phyloP scores from a whole-genome alignment of 2,113 vertebrate genomes.

The Zapornia atra region DNA sequence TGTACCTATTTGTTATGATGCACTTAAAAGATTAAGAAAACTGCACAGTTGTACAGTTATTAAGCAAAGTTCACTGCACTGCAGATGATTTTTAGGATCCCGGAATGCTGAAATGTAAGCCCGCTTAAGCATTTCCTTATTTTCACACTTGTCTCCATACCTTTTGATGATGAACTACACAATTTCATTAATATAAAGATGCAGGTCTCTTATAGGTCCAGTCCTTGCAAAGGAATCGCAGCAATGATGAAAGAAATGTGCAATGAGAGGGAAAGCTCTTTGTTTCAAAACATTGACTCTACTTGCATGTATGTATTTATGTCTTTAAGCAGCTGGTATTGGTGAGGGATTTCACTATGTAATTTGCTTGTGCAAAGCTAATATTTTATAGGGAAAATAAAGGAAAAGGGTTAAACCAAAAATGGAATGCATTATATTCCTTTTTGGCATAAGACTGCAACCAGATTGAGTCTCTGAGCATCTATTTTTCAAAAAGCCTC shows the following conservation, averaged over 20 bases:
- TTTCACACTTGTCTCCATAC: neutral
- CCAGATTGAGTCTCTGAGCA: neutral
- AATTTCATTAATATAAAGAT: neutral
- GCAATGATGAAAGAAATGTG: neutral
- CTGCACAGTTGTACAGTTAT: neutral
- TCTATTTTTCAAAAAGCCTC: constrained; percentile 4
- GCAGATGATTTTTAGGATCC: neutral
- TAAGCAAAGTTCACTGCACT: neutral
- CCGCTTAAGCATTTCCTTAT: neutral
- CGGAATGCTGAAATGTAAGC: neutral
- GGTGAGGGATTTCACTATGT: neutral
- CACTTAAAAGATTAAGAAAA: neutral
- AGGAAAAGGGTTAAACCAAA: neutral
- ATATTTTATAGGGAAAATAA: neutral
- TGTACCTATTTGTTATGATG: neutral
- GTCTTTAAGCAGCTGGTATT: neutral
- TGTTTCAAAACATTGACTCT: neutral
- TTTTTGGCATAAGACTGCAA: neutral
- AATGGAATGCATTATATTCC: neutral
- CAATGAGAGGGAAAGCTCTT: neutral
- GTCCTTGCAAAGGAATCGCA: neutral
- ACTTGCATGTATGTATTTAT: neutral
- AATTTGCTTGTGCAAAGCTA: neutral
- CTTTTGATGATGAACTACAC: neutral
- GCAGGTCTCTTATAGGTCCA: neutral